Base-by-base conservation (phyloP, 2,888 invertebrate genomes). In the Zhengitettix transpicula region DNA sequence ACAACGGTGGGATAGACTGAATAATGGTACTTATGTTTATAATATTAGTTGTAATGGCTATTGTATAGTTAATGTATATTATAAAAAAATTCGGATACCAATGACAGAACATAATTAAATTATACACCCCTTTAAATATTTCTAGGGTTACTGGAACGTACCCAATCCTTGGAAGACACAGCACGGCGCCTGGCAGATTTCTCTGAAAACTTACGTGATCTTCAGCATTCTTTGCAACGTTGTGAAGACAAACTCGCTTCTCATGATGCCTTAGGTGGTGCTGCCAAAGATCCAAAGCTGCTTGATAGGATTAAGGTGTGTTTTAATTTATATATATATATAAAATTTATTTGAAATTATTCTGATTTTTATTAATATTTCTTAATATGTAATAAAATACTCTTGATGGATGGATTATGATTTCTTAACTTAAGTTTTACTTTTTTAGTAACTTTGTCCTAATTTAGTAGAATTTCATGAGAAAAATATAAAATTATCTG, bases 1-100 rank as follows among this genome's bases (percentile, higher is more conserved):
- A 73, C 85, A 86, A 65, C 79, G 92, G 65, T 96, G 96, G 96
- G 93, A 96, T 69, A 83, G 83, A 67, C 78, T 97, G 10, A 93
- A 93, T 73, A 89, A 90, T 68, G 89, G 85, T 78, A 28, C 28
- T 28, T 28, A 5, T 5, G 7, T 7, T 28, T 28, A 28, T 28
- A 28, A 28, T 28, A 28, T 28, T 28, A 28, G 3, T 28, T 28
- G 28, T 28, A 28, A 28, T 28, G 7, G 28, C 8, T 47, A 3
- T 3, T 47, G 47, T 47, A 47, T 8, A 47, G 28, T 28, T 5
- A 28, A 5, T 28, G 2, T 28, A 47, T 14, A n/a, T 8, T 47
- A n/a, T 12, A 47, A n/a, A 47, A 8, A n/a, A 2, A 47, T 47
- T 47, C 8, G 8, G n/a, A 47, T 14, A 14, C 14, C 14, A 47